Percentiles rank a stretch among this genome's conserved stretches.
Evolutionary conservation across 1,140 invertebrate genomes (phyloP).

Genomic region (Heliconius nattereri): DNA sequence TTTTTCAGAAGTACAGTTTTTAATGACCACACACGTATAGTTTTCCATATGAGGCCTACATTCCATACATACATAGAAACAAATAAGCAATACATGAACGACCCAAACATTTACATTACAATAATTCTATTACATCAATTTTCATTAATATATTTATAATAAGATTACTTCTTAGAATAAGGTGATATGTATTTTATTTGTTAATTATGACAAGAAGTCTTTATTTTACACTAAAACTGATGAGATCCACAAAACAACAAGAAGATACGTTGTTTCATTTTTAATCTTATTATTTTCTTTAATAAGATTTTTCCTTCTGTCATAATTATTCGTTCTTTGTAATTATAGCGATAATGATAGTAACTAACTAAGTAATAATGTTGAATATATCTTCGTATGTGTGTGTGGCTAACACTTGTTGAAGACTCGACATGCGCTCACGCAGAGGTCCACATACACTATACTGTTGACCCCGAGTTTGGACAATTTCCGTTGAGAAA

Average conservation of each 20-base stretch:
- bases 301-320: not conserved
- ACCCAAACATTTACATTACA: slow-evolving; percentile 1
- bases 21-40: too few species aligned
- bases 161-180: not conserved
- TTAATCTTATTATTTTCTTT: not conserved
- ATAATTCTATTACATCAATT: slow-evolving; percentile 4
- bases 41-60: not conserved
- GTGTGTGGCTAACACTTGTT: not conserved
- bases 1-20: too few species aligned
- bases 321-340: not conserved
- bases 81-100: not conserved
- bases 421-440: too few species aligned
- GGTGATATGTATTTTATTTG: slow-evolving; percentile 10
- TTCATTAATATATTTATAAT: slow-evolving; percentile 1
- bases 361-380: not conserved
- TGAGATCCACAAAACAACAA: not conserved
- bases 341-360: too few species aligned
- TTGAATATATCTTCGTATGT: not conserved
- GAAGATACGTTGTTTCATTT: not conserved
- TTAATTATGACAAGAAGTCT: not conserved
- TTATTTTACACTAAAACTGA: slow-evolving; percentile 4
- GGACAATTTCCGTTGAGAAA: too few species aligned
- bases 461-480: too few species aligned
- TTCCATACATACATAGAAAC: not conserved
- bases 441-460: too few species aligned